Evolutionary conservation across 2,888 invertebrate species (phyloP).

Genomic region (Sinhomidia bicolor): DNA sequence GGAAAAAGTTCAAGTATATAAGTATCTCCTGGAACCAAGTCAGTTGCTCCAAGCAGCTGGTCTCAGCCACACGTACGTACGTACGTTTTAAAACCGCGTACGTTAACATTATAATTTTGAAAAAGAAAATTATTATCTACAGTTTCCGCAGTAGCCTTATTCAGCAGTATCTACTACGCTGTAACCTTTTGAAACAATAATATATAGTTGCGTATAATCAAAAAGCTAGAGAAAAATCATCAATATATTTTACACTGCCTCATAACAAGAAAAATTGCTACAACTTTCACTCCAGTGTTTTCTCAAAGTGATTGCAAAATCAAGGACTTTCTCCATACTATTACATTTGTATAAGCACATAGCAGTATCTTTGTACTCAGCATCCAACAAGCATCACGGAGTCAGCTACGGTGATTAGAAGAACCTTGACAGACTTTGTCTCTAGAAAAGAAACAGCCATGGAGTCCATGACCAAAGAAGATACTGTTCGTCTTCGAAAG

Average conservation of each 20-base stretch:
- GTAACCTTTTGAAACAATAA: no score
- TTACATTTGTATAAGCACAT: no score
- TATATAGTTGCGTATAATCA: no score
- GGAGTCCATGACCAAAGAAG: conserved; percentile 89
- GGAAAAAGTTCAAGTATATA: conserved; percentile 55
- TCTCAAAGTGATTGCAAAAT: conserved; percentile 3
- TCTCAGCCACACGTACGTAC: conserved; percentile 61
- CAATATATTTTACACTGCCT: no score
- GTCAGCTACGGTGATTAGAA: conserved; percentile 6
- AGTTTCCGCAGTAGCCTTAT: no score
- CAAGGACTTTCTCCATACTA: no score
- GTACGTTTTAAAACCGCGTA: conserved; percentile 52
- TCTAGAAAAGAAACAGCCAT: conserved; percentile 76
- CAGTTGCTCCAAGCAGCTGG: conserved; percentile 72
- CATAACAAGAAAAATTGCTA: no score
- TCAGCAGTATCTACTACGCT: no score
- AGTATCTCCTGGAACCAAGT: conserved; percentile 52
- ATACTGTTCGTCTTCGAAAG: conserved; percentile 91
- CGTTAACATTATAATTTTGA: no score
- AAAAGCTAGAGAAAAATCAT: no score
- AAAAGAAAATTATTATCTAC: no score
- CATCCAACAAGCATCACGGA: conserved; percentile 57
- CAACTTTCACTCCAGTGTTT: background rate
- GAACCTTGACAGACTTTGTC: background rate
- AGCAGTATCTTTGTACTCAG: no score